Base-by-base conservation (phyloP, 2,113 vertebrate genomes). In the Megalops atlanticus region DNA sequence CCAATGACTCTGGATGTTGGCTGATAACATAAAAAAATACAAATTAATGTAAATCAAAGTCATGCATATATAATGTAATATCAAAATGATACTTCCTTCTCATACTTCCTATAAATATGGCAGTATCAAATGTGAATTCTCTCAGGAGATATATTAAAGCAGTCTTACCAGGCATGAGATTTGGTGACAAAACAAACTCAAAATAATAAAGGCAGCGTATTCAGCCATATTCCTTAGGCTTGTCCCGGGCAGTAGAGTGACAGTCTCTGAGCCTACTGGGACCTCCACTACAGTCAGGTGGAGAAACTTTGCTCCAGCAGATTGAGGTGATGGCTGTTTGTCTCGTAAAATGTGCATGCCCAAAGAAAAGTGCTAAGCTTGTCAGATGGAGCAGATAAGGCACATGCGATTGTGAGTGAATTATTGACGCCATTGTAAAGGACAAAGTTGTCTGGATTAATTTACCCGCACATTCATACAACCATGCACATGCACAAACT, bases 151-250 rank as follows among this genome's bases (percentile, higher is more conserved):
- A 5, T 40, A 7, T 43, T 27, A 75, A 58, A 27, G 10, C n/a
- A 80, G 54, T 79, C 92, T 93, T 83, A 94, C 93, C 93, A 85
- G 79, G 77, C 88, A 84, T 16, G 83, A 35, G 11, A 79, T 15
- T n/a, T 58, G 4, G 2, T 54, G 84, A 81, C 81, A 87, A 8
- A 90, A 77, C 31, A 91, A 77, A 7, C 10, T 88, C 1, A 83
- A 0, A 11, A 87, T n/a, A 5, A 81, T 73, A 76, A 90, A 74
- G 43, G 40, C 15, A 31, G 3, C 31, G n/a, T 18, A 8, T 14
- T 31, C 16, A 36, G 27, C 31, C 77, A 79, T 79, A 2, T 27
- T 71, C 64, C 54, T 3, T 49, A 6, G 24, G n/a, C 3, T 39
- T 35, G 24, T 40, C 4, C 11, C 21, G 0, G 14, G 14, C 21